These are phyloP conservation scores for Myiothlypis chrysogaster DNA, from an alignment of 2,797 vertebrate genomes.

Conservation along the genomic window DNA sequence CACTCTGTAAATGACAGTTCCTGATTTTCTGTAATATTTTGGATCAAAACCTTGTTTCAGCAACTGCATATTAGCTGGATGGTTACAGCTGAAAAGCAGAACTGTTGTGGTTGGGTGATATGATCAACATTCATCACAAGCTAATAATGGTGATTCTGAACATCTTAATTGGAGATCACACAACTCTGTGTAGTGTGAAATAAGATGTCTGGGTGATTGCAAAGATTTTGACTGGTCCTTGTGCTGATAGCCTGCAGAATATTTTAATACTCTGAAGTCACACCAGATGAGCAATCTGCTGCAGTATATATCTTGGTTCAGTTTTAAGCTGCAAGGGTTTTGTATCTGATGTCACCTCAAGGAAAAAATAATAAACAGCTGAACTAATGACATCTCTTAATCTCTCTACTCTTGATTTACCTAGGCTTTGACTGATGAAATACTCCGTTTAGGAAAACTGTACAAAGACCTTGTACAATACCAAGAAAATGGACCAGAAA, in stretches of 20 bases:
- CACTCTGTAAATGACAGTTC: conserved; percentile 11
- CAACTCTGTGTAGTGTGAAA: conserved; percentile 37
- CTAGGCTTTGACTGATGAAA: not conserved
- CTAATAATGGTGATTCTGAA: conserved; percentile 12
- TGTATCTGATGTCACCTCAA: conserved; percentile 36
- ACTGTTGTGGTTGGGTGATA: not conserved
- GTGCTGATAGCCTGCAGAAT: conserved; percentile 26
- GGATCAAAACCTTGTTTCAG: conserved; percentile 1
- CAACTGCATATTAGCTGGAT: not conserved
- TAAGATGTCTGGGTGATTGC: conserved; percentile 21
- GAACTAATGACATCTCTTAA: conserved; percentile 9
- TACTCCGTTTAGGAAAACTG: not conserved
- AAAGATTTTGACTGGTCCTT: conserved; percentile 38
- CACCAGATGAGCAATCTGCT: conserved; percentile 23
- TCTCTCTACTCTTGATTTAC: conserved; percentile 12
- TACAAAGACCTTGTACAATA: not conserved
- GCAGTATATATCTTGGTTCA: not conserved
- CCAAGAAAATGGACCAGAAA: not conserved
- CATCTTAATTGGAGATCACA: conserved; percentile 55
- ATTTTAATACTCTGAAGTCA: conserved; percentile 46
- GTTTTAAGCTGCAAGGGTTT: not conserved
- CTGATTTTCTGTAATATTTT: conserved; percentile 22
- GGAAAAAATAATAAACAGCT: conserved; percentile 40
- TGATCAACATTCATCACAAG: conserved; percentile 26
- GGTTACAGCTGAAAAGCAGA: not conserved